A percentile compares a stretch with the other conserved stretches of the same genome.
These are phyloP conservation scores for Ahaetulla prasina DNA, from an alignment of 2,113 vertebrate species.

Conservation along the genomic window DNA sequence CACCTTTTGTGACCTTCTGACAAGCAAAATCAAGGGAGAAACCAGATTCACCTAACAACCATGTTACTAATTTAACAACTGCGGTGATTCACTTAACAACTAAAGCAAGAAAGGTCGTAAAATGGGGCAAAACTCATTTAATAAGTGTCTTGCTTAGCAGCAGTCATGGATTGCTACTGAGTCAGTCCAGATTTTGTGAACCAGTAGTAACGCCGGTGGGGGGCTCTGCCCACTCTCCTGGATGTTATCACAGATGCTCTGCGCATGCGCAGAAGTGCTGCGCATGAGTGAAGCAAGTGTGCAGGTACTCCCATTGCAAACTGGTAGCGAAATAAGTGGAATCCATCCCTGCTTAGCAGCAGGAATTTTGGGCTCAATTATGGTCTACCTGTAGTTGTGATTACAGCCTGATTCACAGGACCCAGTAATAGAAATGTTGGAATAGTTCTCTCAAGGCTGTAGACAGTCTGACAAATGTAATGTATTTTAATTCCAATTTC, in stretches of 20 bases:
- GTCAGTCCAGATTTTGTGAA: too few relatives aligned
- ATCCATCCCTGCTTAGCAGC: neutral
- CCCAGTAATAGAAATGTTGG: constrained; percentile 36
- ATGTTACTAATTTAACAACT: neutral
- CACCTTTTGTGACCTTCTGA: neutral
- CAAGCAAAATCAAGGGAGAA: neutral
- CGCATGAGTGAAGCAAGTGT: too few relatives aligned
- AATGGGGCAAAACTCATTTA: neutral
- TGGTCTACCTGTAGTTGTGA: neutral
- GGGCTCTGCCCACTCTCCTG: too few relatives aligned
- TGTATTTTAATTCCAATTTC: constrained; percentile 42
- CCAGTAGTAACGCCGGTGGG: too few relatives aligned
- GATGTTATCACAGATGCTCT: too few relatives aligned
- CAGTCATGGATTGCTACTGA: too few relatives aligned
- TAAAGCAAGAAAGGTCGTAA: neutral
- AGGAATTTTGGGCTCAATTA: neutral
- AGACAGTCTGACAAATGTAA: constrained; percentile 35
- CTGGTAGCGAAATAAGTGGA: too few relatives aligned
- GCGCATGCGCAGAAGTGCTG: too few relatives aligned
- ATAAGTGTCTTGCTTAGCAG: neutral
- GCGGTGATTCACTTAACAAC: neutral
- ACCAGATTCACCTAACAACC: neutral
- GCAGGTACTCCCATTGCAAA: too few relatives aligned
- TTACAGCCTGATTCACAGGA: constrained; percentile 24
- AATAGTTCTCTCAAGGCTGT: constrained; percentile 33